Base-by-base conservation (phyloP, 1,140 invertebrate genomes). In the Geopemphigus sp. region DNA sequence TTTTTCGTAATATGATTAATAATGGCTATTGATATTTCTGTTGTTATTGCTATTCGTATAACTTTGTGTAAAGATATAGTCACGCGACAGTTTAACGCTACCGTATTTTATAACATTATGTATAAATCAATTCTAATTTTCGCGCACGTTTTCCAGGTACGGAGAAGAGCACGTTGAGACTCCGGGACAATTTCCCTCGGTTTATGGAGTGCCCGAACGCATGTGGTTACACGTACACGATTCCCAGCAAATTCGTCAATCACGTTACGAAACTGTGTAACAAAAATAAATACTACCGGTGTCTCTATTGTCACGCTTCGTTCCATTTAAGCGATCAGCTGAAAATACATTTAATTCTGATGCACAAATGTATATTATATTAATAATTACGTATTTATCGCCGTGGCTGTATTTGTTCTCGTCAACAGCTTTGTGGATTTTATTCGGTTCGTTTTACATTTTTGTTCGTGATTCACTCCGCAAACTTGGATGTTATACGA, bases 121-220 rank as follows among this genome's bases (percentile, higher is more conserved):
- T n/a, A n/a, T n/a, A 47, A 68, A 45, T 15, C 24, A 15, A 47
- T 53, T 26, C 1, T 53, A 50, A 72, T 72, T 54, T n/a, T 8
- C 8, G 8, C 26, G 45, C 61, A 1, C 29, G 15, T 29, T 47
- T 47, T 61, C 15, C 6, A 61, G 74, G 53, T 24, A 4, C 57
- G 15, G 26, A 50, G 24, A 61, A 19, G 10, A 45, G 24, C 5
- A 50, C 11, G 24, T 45, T 78, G 17, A 63, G 50, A 78, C 14
- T 78, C 17, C 63, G 61, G 61, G 39, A 59, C 32, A 76, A 76
- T 47, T 63, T 78, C 22, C 74, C 74, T 3, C 63, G 61, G 39
- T 78, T 78, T 50, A 47, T 78, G 74, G 74, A 78, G 50, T 78
- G 74, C 22, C 74, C 74, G 17, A 78, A 85, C 24, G 74, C 57